Evolutionary conservation across 2,113 vertebrate genomes (phyloP).

Genomic region (Sarotherodon lohbergeri): DNA sequence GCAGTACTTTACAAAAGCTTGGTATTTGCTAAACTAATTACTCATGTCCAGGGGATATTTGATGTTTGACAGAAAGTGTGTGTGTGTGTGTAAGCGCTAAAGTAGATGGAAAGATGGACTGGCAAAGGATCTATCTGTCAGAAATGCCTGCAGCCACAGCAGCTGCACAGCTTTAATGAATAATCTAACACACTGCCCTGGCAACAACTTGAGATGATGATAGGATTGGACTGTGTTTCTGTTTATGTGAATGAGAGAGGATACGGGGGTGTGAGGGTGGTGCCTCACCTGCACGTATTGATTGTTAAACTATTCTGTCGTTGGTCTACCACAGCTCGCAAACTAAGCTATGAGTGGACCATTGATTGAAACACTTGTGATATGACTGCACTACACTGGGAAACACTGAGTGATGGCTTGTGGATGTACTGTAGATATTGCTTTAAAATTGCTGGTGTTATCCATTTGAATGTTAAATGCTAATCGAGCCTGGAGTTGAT

Average conservation of each 20-base stretch:
- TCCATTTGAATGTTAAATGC: neutral
- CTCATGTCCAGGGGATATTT: neutral
- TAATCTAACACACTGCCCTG: slow-evolving; percentile 17
- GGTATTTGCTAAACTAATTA: neutral
- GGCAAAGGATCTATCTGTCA: neutral
- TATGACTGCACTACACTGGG: neutral
- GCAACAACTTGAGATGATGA: neutral
- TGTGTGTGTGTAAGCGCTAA: neutral
- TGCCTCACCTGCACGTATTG: neutral
- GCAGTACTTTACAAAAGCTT: neutral
- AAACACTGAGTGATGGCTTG: neutral
- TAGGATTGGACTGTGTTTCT: neutral
- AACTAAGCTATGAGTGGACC: neutral
- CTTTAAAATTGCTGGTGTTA: neutral
- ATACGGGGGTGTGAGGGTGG: neutral
- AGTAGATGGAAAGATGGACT: neutral
- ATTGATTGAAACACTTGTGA: neutral
- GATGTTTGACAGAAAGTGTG: neutral
- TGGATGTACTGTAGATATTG: neutral
- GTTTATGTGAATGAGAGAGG: neutral
- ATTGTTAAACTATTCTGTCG: neutral
- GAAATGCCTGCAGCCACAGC: slow-evolving; percentile 10
- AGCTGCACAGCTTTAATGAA: slow-evolving; percentile 40
- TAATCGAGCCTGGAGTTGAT: neutral
- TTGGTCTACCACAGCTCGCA: neutral